Conservation (phyloP, 2,797 vertebrate species). For the Lacerta bilineata region DNA sequence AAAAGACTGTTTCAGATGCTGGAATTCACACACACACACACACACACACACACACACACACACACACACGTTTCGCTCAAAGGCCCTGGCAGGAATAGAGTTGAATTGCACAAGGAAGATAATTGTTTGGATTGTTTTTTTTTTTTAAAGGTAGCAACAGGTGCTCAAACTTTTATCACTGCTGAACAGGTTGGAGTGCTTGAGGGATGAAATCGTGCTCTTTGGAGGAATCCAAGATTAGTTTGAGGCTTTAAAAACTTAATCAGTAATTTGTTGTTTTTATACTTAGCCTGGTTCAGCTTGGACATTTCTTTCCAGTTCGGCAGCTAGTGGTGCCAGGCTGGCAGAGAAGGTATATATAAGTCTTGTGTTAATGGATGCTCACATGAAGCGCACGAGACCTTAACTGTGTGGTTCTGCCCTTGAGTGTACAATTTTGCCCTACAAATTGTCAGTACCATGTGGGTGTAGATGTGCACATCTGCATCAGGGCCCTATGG, state of each 20-base stretch:
- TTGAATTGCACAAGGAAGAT: not conserved
- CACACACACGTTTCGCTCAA: conserved; percentile 18
- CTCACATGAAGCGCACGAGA: too few species aligned
- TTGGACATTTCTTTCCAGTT: conserved; percentile 24
- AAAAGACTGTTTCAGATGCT: not conserved
- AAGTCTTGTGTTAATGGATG: not conserved
- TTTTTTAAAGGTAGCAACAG: conserved; percentile 38
- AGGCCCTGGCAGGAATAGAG: conserved; percentile 28
- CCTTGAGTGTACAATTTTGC: too few species aligned
- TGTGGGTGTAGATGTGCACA: too few species aligned
- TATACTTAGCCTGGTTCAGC: not conserved
- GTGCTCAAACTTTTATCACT: conserved; percentile 53
- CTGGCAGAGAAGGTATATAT: not conserved
- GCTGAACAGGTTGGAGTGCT: conserved; percentile 58
- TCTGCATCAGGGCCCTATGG: too few species aligned
- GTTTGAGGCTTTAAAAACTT: conserved; percentile 3
- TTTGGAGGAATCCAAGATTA: conserved; percentile 56
- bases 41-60: too few species aligned
- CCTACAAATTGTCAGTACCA: too few species aligned
- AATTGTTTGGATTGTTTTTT: conserved; percentile 49
- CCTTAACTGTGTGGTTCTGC: too few species aligned
- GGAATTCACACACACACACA: not conserved
- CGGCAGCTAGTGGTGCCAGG: not conserved
- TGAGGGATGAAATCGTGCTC: conserved; percentile 6
- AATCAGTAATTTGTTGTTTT: conserved; percentile 36